Evolutionary conservation across 2,888 invertebrate species (phyloP), one percentile per base, ranked within the genome.

Genomic region (Tenthredo scrophulariae): DNA sequence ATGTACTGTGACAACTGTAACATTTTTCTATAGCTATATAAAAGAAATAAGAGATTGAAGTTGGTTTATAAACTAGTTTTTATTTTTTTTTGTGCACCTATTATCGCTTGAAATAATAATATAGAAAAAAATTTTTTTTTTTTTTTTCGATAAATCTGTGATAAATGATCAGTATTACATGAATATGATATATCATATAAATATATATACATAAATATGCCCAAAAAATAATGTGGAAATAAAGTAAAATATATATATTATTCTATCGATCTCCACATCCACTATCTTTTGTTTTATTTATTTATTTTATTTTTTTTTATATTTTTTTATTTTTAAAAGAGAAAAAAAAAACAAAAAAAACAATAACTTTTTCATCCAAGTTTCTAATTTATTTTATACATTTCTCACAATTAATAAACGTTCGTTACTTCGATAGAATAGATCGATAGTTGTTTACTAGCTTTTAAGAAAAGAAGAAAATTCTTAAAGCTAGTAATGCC

Each of bases 251-350:
- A 89, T 37, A 89, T 37, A 37, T 86, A 87, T 85, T 90, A 89
- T 87, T 89, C 87, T 85, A 89, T 87, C 86, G 88, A 89, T 86
- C 88, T 89, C 87, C 87, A 89, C 87, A 88, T 26, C 87, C 88
- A 86, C 87, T 86, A 88, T 88, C 86, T 89, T 88, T 89, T 87
- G 37, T 7, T 37, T 37, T 37, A 37, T 37, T 37, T 7, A 7
- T 37, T 37, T 37, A 37, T 37, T 33, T 33, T 33, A 4, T 33
- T 33, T 33, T 4, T 4, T 33, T 33, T 33, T 2, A 4, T 33
- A 4, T 33, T 33, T 37, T 37, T 37, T 37, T 37, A 65, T 33
- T 33, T 33, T 33, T 33, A 67, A 26, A 80, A 50, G 26, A 22
- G 26, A n/a, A 37, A 79, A 75, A 22, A 37, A n/a, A 37, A 79